Conservation (phyloP, 2,797 vertebrate genomes). For the Lithobates pipiens region DNA sequence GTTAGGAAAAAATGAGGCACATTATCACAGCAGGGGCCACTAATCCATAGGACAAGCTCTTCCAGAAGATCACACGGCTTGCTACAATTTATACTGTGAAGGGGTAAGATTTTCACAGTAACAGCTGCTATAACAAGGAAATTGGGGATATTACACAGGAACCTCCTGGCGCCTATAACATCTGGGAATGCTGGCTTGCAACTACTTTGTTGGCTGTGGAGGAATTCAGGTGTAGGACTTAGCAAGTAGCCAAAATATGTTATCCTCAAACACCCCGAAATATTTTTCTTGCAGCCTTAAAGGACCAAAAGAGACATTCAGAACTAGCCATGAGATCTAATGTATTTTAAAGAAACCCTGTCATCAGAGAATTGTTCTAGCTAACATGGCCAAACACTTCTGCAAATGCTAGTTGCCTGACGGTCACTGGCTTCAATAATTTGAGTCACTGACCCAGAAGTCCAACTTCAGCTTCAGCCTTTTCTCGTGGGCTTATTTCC, state of each 20-base stretch:
- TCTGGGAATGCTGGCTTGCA: slow-evolving; percentile 41
- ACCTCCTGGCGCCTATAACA: slow-evolving; percentile 20
- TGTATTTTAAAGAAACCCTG: too few species aligned
- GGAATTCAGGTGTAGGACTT: slow-evolving; percentile 31
- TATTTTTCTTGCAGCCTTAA: too few species aligned
- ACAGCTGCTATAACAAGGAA: slow-evolving; percentile 41
- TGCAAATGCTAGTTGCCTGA: too few species aligned
- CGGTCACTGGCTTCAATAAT: too few species aligned
- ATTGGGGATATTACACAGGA: slow-evolving; percentile 42
- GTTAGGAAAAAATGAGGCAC: slow-evolving; percentile 4
- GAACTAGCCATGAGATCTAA: too few species aligned
- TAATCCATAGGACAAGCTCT: slow-evolving; percentile 39
- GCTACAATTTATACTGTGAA: slow-evolving; percentile 7
- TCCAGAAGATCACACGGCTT: slow-evolving; percentile 28
- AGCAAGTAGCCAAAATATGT: not conserved
- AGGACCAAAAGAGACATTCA: too few species aligned
- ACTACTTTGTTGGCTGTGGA: slow-evolving; percentile 23
- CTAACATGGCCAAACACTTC: too few species aligned
- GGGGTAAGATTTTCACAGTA: slow-evolving; percentile 38
- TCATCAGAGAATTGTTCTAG: too few species aligned
- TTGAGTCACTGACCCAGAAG: too few species aligned
- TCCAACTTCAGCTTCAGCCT: too few species aligned
- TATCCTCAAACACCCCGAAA: too few species aligned
- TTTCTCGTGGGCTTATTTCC: too few species aligned
- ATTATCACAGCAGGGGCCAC: slow-evolving; percentile 42